Base-by-base conservation (phyloP, 1,140 invertebrate species). In the Kradibia gibbosae region DNA sequence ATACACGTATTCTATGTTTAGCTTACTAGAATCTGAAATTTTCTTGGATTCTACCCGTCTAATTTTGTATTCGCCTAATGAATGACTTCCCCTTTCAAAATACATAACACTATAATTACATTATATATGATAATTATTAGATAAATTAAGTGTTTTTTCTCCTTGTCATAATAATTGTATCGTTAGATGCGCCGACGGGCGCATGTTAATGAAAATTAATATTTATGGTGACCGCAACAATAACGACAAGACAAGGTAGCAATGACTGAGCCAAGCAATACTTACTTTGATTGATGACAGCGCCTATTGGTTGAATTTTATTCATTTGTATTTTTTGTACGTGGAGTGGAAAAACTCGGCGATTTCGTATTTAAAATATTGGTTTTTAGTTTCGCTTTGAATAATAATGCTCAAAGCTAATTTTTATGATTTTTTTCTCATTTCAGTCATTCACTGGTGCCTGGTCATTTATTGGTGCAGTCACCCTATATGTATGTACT, bases 361-460 rank as follows among this genome's bases (percentile, higher is more conserved):
- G 2, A 8, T 39, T 22, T 39, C 36, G 20, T 67, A 22, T n/a
- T 39, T 20, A 25, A 45, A 70, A 70, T 45, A 4, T 70, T 45
- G 36, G 34, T 42, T 17, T 42, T 72, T 28, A 10, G 25, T 55
- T 50, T 53, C 13, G 5, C 3, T 36, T 55, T n/a, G 17, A 39
- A 20, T 39, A 67, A 34, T 72, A 48, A 53, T 48, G 3, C 55
- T 57, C 22, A 67, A 55, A 55, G 20, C 48, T 77, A 67, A 77
- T 31, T 45, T 39, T 62, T 76, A 22, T 31, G 13, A 25, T 65
- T 42, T 78, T 77, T 81, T 77, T 76, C 31, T 77, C 55, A 11
- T 82, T 82, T 78, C 81, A 82, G 81, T 79, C 81, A 82, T 57
- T 78, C 76, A 28, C 57, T 82, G 81, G 81, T 82, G 28, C 81